phyloP scores from a whole-genome alignment of 1,140 invertebrate species.

The Drosophila lini region DNA sequence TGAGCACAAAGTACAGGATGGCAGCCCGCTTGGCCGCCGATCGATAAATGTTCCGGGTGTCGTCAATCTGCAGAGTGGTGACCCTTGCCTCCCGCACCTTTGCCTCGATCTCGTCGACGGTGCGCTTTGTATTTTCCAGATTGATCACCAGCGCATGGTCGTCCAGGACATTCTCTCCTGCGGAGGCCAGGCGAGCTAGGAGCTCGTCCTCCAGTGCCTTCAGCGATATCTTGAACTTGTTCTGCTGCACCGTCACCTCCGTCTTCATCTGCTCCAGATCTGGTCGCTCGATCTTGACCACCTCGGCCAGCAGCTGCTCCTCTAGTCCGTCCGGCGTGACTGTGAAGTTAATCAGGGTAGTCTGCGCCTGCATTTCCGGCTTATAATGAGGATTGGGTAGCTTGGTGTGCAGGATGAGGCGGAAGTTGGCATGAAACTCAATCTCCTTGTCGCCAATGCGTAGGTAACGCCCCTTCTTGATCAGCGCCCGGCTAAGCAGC shows the following conservation, averaged over 20 bases:
- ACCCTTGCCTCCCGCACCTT: constrained; percentile 94
- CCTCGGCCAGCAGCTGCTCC: constrained; percentile 96
- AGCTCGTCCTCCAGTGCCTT: constrained; percentile 96
- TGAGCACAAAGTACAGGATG: constrained; percentile 96
- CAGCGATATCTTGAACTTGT: constrained; percentile 96
- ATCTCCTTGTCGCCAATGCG: constrained; percentile 96
- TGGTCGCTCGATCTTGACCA: constrained; percentile 96
- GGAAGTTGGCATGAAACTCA: constrained; percentile 93
- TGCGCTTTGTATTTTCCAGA: constrained; percentile 97
- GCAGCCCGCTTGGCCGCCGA: constrained; percentile 94
- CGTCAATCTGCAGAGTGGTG: constrained; percentile 95
- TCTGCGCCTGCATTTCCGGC: constrained; percentile 98
- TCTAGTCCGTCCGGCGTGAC: constrained; percentile 97
- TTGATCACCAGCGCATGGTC: constrained; percentile 96
- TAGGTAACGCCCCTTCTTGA: constrained; percentile 91
- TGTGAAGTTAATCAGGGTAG: constrained; percentile 97
- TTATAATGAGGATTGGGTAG: constrained; percentile 98
- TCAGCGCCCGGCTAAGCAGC: constrained; percentile 93
- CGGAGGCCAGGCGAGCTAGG: constrained; percentile 92
- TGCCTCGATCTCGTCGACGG: constrained; percentile 95
- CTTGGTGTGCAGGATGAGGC: constrained; percentile 96
- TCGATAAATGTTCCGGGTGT: constrained; percentile 95
- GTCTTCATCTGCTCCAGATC: constrained; percentile 93
- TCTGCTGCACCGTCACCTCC: constrained; percentile 95
- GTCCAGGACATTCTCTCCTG: constrained; percentile 95